These are phyloP conservation scores for Ictalurus punctatus DNA, from an alignment of 2,113 vertebrate genomes.

Conservation along the genomic window DNA sequence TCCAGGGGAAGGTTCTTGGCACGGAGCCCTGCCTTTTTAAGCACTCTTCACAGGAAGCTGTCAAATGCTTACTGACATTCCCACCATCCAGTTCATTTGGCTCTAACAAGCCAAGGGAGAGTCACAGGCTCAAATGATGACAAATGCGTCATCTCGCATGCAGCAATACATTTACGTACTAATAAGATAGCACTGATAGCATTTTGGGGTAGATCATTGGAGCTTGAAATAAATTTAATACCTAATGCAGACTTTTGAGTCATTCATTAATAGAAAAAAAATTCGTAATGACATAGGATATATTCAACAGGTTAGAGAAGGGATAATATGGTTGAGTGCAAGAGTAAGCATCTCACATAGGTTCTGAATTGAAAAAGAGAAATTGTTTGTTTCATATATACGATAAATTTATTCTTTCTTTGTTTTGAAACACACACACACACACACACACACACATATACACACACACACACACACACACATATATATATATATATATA, in stretches of 20 bases:
- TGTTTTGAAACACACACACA: too few relatives aligned
- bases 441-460: too few relatives aligned
- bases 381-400: not conserved
- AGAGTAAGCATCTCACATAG: not conserved
- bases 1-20: conserved; percentile 58
- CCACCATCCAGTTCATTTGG: conserved; percentile 70
- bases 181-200: conserved; percentile 4
- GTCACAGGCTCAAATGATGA: conserved; percentile 56
- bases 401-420: too few relatives aligned
- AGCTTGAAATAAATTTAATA: conserved; percentile 20
- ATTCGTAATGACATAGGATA: not conserved
- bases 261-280: not conserved
- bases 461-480: too few relatives aligned
- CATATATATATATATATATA: too few relatives aligned
- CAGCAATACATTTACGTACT: not conserved
- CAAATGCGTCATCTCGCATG: conserved; percentile 49
- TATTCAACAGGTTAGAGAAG: not conserved
- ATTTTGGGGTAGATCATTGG: not conserved
- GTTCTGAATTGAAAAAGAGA: not conserved
- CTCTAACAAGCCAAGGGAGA: conserved; percentile 62
- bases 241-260: not conserved
- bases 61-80: conserved; percentile 68
- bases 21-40: conserved; percentile 60
- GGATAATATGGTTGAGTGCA: not conserved
- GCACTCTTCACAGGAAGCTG: conserved; percentile 66